Percentiles rank a stretch among this genome's conserved stretches.
Conservation (phyloP, 2,113 vertebrate genomes). For the Syngnathus scovelli region DNA sequence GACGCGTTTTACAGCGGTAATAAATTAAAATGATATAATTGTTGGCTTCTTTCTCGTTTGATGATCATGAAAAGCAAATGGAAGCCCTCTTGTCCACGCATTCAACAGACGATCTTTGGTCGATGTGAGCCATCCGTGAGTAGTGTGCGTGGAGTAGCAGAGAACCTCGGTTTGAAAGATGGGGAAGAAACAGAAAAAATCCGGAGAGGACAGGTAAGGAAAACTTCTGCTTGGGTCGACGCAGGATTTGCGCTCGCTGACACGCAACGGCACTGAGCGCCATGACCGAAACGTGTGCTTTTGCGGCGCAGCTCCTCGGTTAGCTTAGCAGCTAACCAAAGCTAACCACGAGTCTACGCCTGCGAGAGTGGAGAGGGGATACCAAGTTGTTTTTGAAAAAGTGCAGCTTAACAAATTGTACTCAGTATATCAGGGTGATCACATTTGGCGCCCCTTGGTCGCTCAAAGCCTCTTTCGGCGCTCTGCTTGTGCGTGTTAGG, state of each 20-base stretch:
- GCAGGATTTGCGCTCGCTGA: not conserved
- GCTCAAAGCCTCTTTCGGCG: not conserved
- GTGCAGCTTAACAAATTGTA: not conserved
- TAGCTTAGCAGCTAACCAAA: slow-evolving; percentile 47
- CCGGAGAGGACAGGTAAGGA: slow-evolving; percentile 69
- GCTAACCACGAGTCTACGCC: slow-evolving; percentile 60
- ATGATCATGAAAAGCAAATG: not conserved
- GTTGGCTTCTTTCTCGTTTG: not conserved
- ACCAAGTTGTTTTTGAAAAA: no score
- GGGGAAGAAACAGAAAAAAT: slow-evolving; percentile 75
- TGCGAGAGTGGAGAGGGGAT: not conserved
- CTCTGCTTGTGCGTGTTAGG: not conserved
- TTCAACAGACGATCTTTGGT: slow-evolving; percentile 29
- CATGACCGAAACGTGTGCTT: not conserved
- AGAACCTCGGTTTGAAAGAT: slow-evolving; percentile 44
- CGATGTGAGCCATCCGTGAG: slow-evolving; percentile 27
- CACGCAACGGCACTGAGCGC: accelerated
- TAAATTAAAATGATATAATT: not conserved
- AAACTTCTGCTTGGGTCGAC: accelerated
- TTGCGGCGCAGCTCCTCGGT: not conserved
- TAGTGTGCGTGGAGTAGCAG: slow-evolving; percentile 28
- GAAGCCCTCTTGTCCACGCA: accelerated
- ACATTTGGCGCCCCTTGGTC: not conserved
- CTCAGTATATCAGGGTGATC: not conserved
- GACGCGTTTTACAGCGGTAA: not conserved